Percentiles rank a stretch among this genome's conserved stretches.
Conservation (phyloP, 1,140 invertebrate species). For the Micrasema longulum region DNA sequence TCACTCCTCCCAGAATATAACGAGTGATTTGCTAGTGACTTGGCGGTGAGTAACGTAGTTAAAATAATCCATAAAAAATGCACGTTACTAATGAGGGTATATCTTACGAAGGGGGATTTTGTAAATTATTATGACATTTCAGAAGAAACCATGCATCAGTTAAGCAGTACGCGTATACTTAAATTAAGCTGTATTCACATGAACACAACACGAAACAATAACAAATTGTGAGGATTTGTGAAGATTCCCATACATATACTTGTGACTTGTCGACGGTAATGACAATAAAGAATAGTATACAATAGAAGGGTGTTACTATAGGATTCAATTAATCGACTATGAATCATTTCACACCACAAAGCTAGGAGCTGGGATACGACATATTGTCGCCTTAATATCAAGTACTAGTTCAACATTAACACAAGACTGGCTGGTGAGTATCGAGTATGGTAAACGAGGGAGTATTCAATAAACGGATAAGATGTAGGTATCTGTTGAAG, state of each 20-base stretch:
- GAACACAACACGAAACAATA: no score
- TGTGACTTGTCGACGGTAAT: neutral
- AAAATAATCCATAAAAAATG: neutral
- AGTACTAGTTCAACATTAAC: neutral
- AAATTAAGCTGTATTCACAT: no score
- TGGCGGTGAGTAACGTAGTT: slow-evolving; percentile 10
- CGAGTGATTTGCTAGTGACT: no score
- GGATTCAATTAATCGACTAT: slow-evolving; percentile 26
- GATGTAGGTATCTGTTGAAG: neutral
- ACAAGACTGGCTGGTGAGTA: slow-evolving; percentile 13
- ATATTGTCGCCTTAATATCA: slow-evolving; percentile 28
- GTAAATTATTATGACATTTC: no score
- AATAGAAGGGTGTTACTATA: slow-evolving; percentile 11
- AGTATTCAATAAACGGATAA: slow-evolving; percentile 19
- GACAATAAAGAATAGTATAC: neutral
- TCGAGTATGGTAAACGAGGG: slow-evolving; percentile 25
- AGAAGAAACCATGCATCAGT: no score
- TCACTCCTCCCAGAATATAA: slow-evolving; percentile 22
- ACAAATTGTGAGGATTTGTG: no score
- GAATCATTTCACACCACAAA: slow-evolving; percentile 9
- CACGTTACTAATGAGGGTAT: no score
- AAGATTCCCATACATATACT: neutral
- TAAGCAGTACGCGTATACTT: no score
- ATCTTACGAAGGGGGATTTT: no score
- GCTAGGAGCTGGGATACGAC: slow-evolving; percentile 6